phyloP scores from a whole-genome alignment of 1,140 invertebrate genomes.

The Trypoxylus dichotomus region DNA sequence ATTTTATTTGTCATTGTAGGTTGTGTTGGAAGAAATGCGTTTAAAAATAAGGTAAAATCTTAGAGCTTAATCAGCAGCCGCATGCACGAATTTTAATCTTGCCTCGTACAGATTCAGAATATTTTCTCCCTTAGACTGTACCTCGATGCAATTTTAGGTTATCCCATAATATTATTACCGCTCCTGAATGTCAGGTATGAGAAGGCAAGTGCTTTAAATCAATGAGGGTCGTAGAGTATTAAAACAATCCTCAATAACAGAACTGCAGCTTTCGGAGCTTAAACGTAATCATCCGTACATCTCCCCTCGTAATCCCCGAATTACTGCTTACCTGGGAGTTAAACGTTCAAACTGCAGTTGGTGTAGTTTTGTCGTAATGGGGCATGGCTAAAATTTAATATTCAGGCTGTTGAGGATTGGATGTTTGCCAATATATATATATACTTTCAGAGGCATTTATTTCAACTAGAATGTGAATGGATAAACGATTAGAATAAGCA shows the following conservation, averaged over 20 bases:
- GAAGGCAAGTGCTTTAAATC: constrained; percentile 4
- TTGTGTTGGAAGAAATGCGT: too few relatives aligned
- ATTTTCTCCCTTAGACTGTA: neutral
- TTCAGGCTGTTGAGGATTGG: neutral
- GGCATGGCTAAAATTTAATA: neutral
- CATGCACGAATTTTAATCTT: too few relatives aligned
- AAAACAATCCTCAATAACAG: constrained; percentile 31
- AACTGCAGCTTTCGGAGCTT: constrained; percentile 29
- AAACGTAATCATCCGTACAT: constrained; percentile 18
- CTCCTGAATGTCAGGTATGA: neutral
- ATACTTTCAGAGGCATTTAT: neutral
- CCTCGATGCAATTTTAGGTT: neutral
- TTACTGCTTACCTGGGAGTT: constrained; percentile 1
- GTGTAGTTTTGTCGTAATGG: neutral
- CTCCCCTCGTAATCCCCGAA: constrained; percentile 26
- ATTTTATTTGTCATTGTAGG: too few relatives aligned
- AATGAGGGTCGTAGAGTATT: constrained; percentile 6
- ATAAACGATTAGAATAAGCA: too few relatives aligned
- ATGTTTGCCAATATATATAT: neutral
- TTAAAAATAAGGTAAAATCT: too few relatives aligned
- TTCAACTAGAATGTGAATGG: neutral
- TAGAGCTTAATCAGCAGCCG: too few relatives aligned
- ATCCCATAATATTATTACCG: constrained; percentile 15
- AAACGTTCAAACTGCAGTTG: neutral
- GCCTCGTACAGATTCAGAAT: too few relatives aligned